Base-by-base conservation (phyloP, 1,140 invertebrate genomes). In the Acromyrmex echinatior region DNA sequence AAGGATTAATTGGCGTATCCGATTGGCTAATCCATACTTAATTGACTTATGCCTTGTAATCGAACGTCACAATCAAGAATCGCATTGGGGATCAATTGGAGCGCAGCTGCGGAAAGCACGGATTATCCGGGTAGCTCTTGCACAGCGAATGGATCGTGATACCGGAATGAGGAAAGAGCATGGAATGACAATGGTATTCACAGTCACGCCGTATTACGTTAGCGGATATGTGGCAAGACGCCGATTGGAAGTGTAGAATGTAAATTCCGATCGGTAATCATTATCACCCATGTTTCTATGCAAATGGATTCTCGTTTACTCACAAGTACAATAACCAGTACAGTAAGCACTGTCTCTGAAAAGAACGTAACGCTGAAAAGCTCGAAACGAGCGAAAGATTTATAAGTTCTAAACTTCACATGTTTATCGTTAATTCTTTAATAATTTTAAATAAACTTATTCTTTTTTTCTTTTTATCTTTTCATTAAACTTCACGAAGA, bases 31-130 rank as follows among this genome's bases (percentile, higher is more conserved):
- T 87, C 71, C 68, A 45, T 65, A 49, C 56, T 87, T 91, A 91
- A 91, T 91, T 91, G 87, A 91, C 89, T 91, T 91, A 88, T 91
- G 89, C 49, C 70, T 71, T 58, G 78, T 31, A 78, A 90, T 66
- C 81, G 84, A 77, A 66, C 84, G 78, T 91, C 86, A 84, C 89
- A 87, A 84, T 88, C 60, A 62, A 71, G 87, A 88, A 88, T 91
- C 82, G 58, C 89, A 87, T 91, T 56, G 49, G 31, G 68, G 71
- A 86, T 86, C 88, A 84, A 88, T 51, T 80, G 58, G 89, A 87
- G 89, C 89, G 81, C 82, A 84, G 87, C 81, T 88, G 89, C 49
- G 84, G 86, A 77, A 86, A 56, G 77, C 71, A 39, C 53, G 71
- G 65, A 76, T 86, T 35, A 35, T 84, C 56, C 70, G 56, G 68